Conservation (phyloP, 2,113 vertebrate species). For the Panurus biarmicus region DNA sequence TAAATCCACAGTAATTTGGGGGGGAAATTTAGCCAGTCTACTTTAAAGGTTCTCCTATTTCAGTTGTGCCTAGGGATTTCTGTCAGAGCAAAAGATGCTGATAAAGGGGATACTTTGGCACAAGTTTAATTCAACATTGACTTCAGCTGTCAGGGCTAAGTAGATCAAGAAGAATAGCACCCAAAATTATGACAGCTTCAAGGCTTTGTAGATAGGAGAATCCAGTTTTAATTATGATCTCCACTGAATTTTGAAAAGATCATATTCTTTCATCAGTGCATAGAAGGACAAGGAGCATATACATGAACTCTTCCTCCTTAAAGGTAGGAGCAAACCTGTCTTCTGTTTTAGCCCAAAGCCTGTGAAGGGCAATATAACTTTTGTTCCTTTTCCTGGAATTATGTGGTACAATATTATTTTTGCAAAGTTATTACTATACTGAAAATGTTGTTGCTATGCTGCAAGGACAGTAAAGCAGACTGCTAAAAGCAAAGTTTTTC, state of each 20-base stretch:
- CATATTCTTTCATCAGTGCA: neutral
- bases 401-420: neutral
- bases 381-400: neutral
- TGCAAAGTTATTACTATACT: neutral
- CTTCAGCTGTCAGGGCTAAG: neutral
- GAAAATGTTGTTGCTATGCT: neutral
- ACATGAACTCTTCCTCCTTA: neutral
- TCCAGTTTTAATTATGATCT: constrained; percentile 1
- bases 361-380: neutral
- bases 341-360: neutral
- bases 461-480: neutral
- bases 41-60: neutral
- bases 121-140: neutral
- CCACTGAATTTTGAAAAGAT: constrained; percentile 5
- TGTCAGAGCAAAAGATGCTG: neutral
- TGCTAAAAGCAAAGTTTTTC: neutral
- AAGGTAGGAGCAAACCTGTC: neutral
- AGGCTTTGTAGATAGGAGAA: neutral
- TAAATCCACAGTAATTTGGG: neutral
- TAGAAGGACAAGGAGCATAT: neutral
- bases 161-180: neutral
- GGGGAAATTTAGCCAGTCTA: neutral
- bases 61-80: neutral
- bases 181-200: neutral
- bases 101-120: neutral